Evolutionary conservation across 2,797 vertebrate genomes (phyloP).

Genomic region (Agapornis canus): DNA sequence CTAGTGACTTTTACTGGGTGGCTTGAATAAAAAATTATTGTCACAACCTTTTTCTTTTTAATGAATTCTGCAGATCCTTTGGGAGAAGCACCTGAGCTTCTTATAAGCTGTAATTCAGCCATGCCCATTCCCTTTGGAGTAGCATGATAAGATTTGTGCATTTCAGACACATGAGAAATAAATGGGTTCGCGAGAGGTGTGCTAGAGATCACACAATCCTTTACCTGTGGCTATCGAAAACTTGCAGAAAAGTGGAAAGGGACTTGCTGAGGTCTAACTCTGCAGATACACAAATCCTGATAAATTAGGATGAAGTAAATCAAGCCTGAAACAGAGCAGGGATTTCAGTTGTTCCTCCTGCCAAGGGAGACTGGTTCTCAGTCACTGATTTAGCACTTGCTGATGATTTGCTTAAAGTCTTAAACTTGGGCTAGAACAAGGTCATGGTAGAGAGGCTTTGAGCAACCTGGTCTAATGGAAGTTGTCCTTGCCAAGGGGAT

Average conservation of each 20-base stretch:
- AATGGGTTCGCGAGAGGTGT: not conserved
- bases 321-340: not conserved
- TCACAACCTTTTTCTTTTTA: not conserved
- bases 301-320: not conserved
- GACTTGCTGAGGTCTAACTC: not conserved
- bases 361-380: not conserved
- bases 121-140: not conserved
- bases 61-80: not conserved
- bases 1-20: not conserved
- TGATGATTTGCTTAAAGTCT: not conserved
- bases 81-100: not conserved
- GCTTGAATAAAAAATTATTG: not conserved
- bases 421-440: not conserved
- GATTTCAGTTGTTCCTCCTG: not conserved
- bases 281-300: not conserved
- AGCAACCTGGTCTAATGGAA: not conserved
- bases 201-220: not conserved
- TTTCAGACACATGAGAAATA: not conserved
- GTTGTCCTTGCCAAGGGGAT: not conserved
- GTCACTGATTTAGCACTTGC: not conserved
- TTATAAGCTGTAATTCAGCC: not conserved
- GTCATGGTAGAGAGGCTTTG: not conserved
- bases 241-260: not conserved
- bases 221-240: slow-evolving; percentile 3
- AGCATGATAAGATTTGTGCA: not conserved